Base-by-base conservation (phyloP, 2,888 invertebrate genomes). In the Leptinotarsa tumamoca region DNA sequence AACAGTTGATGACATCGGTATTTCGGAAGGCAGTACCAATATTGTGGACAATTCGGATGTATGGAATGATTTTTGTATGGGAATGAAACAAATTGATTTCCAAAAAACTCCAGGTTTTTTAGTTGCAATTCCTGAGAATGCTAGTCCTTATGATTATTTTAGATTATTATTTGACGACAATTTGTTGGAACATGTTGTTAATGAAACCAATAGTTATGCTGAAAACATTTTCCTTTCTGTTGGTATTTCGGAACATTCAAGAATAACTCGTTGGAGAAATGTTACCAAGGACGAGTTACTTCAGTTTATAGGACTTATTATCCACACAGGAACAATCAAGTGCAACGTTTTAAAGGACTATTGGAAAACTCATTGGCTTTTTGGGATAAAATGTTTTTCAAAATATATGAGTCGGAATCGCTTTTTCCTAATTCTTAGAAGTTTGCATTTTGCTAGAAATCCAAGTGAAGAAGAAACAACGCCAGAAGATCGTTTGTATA, bases 401-500 rank as follows among this genome's bases (percentile, higher is more conserved):
- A 43, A 70, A 54, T 27, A 70, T 43, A 70, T 70, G 58, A 70
- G 70, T 33, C 21, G 18, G 1, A n/a, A 69, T 27, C 15, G 58
- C 2, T 61, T 43, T 70, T 61, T 74, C 17, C 52, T 71, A 61
- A 74, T 74, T 56, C 23, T 74, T 50, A 70, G 70, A 74, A 56
- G 70, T 50, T 69, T 70, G 18, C 66, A 70, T 51, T 70, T 74
- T 70, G 50, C 56, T 61, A 14, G 69, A 71, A 70, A 69, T 54
- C 58, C 70, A 18, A 54, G 43, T 23, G 43, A 33, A 33, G 43
- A 54, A 10, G 66, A 74, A 27, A 74, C 7, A 21, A n/a, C 66
- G 58, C 54, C 66, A 69, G 49, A 69, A 52, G 27, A 5, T 58
- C 27, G 27, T 5, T 69, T 52, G 69, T 51, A 84, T 87, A 61